Conservation (phyloP, 2,797 vertebrate genomes). For the Chelidonichthys spinosus region DNA sequence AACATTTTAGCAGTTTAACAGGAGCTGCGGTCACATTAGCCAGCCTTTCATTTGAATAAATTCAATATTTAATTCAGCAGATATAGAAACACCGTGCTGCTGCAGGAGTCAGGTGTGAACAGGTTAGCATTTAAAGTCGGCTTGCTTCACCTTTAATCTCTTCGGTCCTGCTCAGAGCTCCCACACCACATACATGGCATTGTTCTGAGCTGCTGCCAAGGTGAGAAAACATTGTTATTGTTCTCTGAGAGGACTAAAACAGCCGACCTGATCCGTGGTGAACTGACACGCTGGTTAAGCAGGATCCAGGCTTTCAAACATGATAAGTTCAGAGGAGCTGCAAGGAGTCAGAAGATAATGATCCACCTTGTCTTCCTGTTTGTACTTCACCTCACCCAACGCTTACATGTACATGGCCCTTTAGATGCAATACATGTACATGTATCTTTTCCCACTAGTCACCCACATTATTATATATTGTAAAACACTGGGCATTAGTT, state of each 20-base stretch:
- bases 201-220: conserved; percentile 38
- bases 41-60: not conserved
- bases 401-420: too few species aligned
- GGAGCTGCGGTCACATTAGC: conserved; percentile 5
- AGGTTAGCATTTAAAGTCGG: conserved; percentile 2
- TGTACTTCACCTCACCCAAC: not conserved
- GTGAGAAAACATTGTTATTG: conserved; percentile 26
- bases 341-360: conserved; percentile 42
- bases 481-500: not conserved
- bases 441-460: not conserved
- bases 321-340: conserved; percentile 25
- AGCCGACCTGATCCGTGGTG: conserved; percentile 14
- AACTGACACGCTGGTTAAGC: conserved; percentile 6
- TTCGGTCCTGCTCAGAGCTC: conserved; percentile 9
- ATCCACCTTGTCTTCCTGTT: conserved; percentile 46
- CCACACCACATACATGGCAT: conserved; percentile 7
- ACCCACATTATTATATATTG: not conserved
- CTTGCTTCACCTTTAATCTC: conserved; percentile 6
- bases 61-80: conserved; percentile 10
- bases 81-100: not conserved
- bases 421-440: not conserved
- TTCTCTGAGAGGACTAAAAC: conserved; percentile 13
- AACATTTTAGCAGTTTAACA: not conserved
- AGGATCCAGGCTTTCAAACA: conserved; percentile 21
- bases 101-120: conserved; percentile 5